phyloP scores from a whole-genome alignment of 2,797 vertebrate species.

The Syngnathus rostellatus region DNA sequence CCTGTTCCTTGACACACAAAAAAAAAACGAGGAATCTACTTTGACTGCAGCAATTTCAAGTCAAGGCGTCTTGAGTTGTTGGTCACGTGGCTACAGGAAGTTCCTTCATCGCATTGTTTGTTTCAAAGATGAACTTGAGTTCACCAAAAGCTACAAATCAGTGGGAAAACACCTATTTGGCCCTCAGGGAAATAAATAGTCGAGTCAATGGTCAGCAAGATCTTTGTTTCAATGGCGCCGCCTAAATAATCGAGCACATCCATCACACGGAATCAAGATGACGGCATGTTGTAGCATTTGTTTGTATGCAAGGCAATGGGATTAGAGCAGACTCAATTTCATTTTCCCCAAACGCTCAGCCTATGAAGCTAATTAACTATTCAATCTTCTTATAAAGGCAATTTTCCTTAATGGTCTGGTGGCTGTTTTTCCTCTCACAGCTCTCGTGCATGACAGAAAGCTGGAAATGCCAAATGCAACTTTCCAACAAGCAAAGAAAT shows the following conservation, averaged over 20 bases:
- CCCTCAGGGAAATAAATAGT: constrained; percentile 12
- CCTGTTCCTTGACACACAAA: neutral
- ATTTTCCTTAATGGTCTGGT: constrained; percentile 44
- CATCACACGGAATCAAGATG: constrained; percentile 25
- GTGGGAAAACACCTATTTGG: constrained; percentile 2
- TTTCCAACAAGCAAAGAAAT: constrained; percentile 42
- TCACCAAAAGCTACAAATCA: constrained; percentile 5
- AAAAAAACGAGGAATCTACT: neutral
- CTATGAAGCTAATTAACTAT: constrained; percentile 47
- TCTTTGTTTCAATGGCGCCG: constrained; percentile 19
- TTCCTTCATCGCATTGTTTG: neutral
- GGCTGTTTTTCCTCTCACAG: constrained; percentile 38
- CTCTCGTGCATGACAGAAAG: constrained; percentile 40
- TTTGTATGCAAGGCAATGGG: constrained; percentile 27
- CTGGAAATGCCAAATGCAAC: constrained; percentile 40
- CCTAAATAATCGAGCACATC: constrained; percentile 29
- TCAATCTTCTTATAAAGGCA: constrained; percentile 42
- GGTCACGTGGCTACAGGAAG: neutral
- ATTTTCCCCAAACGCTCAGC: constrained; percentile 35
- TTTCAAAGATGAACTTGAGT: constrained; percentile 12
- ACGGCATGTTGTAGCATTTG: constrained; percentile 26
- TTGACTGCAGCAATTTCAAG: constrained; percentile 1
- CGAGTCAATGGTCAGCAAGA: constrained; percentile 12
- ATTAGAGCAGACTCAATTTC: constrained; percentile 18
- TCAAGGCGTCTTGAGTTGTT: neutral